Evolutionary conservation across 2,888 invertebrate genomes (phyloP), one percentile per base, ranked within the genome.

Genomic region (Stenodema calcarata): DNA sequence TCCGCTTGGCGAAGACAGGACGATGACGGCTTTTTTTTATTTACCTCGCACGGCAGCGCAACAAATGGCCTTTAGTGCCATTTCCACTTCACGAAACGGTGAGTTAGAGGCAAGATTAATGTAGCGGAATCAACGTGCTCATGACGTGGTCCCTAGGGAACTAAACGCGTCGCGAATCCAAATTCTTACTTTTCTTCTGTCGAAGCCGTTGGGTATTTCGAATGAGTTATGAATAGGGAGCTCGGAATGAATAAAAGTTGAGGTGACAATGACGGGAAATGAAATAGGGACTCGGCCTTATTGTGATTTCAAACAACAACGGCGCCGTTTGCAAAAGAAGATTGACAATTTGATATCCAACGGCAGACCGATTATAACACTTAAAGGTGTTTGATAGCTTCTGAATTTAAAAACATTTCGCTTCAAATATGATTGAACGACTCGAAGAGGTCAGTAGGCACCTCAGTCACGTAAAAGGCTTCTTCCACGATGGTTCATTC

Each of bases 1-100:
- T 73, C 73, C 73, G 73, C 73, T 30, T 73, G 73, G 73, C 41
- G 73, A 73, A 12, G 73, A 73, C 35, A 73, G 73, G 73, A 73
- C 16, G 73, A 73, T 16, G 73, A 35, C 70, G n/a, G 70, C n/a
- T n/a, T n/a, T 7, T 73, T 73, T 73, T 73, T 73, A 73, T 73
- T 73, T 35, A 73, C 35, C 35, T 73, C 73, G 73, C 73, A 73
- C 73, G 73, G 73, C 73, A 73, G 35, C 73, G 73, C 73, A 73
- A 73, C 73, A 73, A 73, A 73, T 73, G 73, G 73, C 73, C 73
- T 73, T 73, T 73, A 73, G 73, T 73, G 73, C 73, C 73, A 73
- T 35, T 73, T 73, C 73, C 73, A 73, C 73, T 73, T 73, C 73
- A 73, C 73, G 16, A 62, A 73, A 73, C 73, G 41, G 35, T 73